Base-by-base conservation (phyloP, 2,888 invertebrate species). In the Mallateleia sp. region DNA sequence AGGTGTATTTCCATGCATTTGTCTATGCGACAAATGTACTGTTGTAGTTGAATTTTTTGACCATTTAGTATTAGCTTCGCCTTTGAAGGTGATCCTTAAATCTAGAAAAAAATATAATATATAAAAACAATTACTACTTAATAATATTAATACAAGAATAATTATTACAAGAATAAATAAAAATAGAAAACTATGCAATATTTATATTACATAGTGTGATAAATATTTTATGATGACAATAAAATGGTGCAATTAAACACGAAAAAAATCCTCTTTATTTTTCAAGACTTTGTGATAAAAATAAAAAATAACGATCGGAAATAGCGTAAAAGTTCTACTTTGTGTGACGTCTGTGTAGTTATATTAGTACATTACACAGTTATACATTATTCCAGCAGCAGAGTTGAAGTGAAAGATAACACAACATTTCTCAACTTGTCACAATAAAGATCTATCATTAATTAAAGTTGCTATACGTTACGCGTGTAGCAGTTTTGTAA, bases 1-100 rank as follows among this genome's bases (percentile, higher is more conserved):
- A 38, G 38, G 11, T 8, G 93, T 97, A 96, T 20, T 97, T 97
- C 79, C n/a, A n/a, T n/a, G n/a, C n/a, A n/a, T n/a, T n/a, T n/a
- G n/a, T n/a, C n/a, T n/a, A n/a, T n/a, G n/a, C n/a, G n/a, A n/a
- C n/a, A n/a, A n/a, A n/a, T n/a, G n/a, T n/a, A n/a, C n/a, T n/a
- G n/a, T n/a, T n/a, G n/a, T n/a, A n/a, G n/a, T n/a, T n/a, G n/a
- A n/a, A n/a, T n/a, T n/a, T n/a, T n/a, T n/a, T n/a, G 97, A 96
- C 97, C 97, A 98, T 90, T 96, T 96, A 0, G 97, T 97, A 88
- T 97, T 96, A 0, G 97, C 97, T 93, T 97, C 97, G 20, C 98
- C 98, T 93, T 97, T 96, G 91, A 97, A 96, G 88, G 96, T 96
- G n/a, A 98, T 96, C 91, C 96, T 96, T 86, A 98, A 96, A 79